These are phyloP conservation scores for Acipenser oxyrinchus DNA, from an alignment of 2,797 vertebrate genomes.

Conservation along the genomic window DNA sequence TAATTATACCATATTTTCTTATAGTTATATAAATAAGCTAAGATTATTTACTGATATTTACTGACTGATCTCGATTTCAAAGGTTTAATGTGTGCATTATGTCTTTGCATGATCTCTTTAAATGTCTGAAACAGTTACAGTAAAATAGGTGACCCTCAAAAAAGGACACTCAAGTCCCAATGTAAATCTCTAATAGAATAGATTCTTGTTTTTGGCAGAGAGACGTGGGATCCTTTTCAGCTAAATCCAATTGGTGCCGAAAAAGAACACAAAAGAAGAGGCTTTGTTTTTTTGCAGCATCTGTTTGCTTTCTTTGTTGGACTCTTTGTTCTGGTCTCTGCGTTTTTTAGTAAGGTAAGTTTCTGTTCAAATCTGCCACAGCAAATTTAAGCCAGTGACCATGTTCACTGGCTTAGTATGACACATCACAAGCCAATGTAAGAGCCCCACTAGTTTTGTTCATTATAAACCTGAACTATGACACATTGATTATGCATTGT, in stretches of 20 bases:
- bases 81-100: neutral
- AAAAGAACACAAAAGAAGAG: slow-evolving; percentile 54
- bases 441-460: too few species aligned
- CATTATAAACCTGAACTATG: too few species aligned
- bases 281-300: slow-evolving; percentile 49
- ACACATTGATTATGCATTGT: too few species aligned
- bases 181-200: neutral
- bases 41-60: too few species aligned
- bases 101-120: neutral
- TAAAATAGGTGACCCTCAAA: neutral
- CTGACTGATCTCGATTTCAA: too few species aligned
- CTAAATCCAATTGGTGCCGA: slow-evolving; percentile 59
- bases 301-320: slow-evolving; percentile 56
- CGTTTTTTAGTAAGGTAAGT: slow-evolving; percentile 57
- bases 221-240: slow-evolving; percentile 70
- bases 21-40: too few species aligned
- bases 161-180: neutral
- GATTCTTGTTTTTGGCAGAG: slow-evolving; percentile 33
- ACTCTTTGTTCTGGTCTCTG: slow-evolving; percentile 47
- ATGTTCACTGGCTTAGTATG: too few species aligned
- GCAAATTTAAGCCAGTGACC: too few species aligned
- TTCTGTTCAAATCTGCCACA: too few species aligned
- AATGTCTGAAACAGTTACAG: neutral
- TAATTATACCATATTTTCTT: too few species aligned
- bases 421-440: too few species aligned